Evolutionary conservation across 2,888 invertebrate genomes (phyloP).

Genomic region (Xylota segnis): DNA sequence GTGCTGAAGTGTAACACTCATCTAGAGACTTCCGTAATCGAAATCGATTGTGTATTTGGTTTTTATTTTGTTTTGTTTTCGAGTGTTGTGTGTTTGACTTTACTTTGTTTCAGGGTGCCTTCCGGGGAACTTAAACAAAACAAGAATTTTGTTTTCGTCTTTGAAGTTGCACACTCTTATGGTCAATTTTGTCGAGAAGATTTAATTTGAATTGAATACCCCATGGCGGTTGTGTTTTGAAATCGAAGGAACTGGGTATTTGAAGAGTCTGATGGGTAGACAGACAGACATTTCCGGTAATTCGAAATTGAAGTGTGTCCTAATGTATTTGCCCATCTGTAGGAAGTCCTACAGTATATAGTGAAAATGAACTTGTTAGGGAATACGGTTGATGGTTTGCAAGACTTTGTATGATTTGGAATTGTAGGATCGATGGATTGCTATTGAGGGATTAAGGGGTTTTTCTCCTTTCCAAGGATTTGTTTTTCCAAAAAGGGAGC

Average conservation of each 20-base stretch:
- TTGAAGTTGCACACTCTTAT: constrained; percentile 5
- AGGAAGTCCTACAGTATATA: neutral
- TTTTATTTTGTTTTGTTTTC: constrained; percentile 1
- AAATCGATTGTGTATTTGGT: constrained; percentile 26
- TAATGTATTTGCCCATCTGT: neutral
- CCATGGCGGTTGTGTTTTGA: neutral
- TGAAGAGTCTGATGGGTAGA: neutral
- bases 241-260: neutral
- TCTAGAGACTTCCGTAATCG: constrained; percentile 26
- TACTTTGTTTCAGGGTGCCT: neutral
- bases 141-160: neutral
- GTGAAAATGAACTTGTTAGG: neutral
- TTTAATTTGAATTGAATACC: neutral
- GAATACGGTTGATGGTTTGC: too few relatives aligned
- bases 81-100: neutral
- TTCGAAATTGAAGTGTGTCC: neutral
- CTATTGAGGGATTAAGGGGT: too few relatives aligned
- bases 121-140: neutral
- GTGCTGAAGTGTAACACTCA: constrained; percentile 3
- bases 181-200: neutral
- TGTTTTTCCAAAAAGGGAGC: too few relatives aligned
- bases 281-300: neutral
- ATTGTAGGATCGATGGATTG: too few relatives aligned
- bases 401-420: too few relatives aligned
- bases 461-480: too few relatives aligned